Base-by-base conservation (phyloP, 2,797 vertebrate species). In the Argentina silus region DNA sequence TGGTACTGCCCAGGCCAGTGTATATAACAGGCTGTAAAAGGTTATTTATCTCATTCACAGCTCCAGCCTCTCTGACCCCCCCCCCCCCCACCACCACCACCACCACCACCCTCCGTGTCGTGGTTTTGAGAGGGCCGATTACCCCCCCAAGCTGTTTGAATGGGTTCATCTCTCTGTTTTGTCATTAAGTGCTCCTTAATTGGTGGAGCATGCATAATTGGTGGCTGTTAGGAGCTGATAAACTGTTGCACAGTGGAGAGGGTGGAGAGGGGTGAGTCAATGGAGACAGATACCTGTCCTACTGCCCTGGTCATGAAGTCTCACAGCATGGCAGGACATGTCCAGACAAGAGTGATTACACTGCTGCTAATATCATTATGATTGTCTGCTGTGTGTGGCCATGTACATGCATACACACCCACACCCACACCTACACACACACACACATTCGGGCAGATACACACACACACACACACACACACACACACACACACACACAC, bases 141-240 rank as follows among this genome's bases (percentile, higher is more conserved):
- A 86, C 90, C 94, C 92, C 88, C 81, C 82, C 88, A 90, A 93
- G 94, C 85, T 59, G 87, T 90, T 85, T 78, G 91, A 95, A 94
- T 91, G 87, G 92, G 83, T 91, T 94, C 91, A 94, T 95, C 91
- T 93, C 90, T 93, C 92, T 91, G 93, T 93, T 87, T 93, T 93
- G 94, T 94, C 93, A 93, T 92, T 93, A 94, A 95, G 91, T 92
- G 92, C 88, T 92, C 89, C 92, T 94, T 95, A 95, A 96, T 95
- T 95, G 93, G 90, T 91, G 89, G 94, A 95, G 88, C 92, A 84
- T 86, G 76, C 87, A 93, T 93, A 95, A 95, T 94, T 89, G 90
- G 85, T 93, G 91, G 90, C 91, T 93, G 92, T 93, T 94, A 94
- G 91, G 90, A 86, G 91, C 90, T 91, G 86, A 95, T 94, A 95